A percentile compares a stretch with the other conserved stretches of the same genome.
Conservation (phyloP, 2,888 invertebrate species). For the Latheticus oryzae region DNA sequence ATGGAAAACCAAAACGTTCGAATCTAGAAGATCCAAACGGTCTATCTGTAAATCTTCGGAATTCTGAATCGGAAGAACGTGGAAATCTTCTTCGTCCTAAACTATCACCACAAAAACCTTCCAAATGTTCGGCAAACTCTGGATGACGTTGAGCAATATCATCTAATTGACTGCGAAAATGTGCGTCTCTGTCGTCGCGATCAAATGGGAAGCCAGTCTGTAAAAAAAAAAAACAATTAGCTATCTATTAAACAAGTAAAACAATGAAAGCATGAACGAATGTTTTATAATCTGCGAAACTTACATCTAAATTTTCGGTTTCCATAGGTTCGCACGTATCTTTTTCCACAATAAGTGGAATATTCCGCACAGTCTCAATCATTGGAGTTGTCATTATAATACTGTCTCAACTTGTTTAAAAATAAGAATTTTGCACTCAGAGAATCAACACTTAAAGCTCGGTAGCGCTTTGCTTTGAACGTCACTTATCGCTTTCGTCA, state of each 20-base stretch:
- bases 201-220: constrained; percentile 79
- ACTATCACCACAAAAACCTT: constrained; percentile 56
- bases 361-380: constrained; percentile 41
- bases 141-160: constrained; percentile 80
- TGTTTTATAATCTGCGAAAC: too few species aligned
- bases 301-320: constrained; percentile 27
- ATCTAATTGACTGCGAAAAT: constrained; percentile 71
- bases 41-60: constrained; percentile 64
- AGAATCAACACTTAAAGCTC: too few species aligned
- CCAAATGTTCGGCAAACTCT: constrained; percentile 78
- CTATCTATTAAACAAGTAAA: constrained; percentile 2
- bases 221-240: constrained; percentile 48
- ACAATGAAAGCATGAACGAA: too few species aligned
- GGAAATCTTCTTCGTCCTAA: constrained; percentile 59
- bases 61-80: constrained; percentile 65
- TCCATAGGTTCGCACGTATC: constrained; percentile 37
- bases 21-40: constrained; percentile 63
- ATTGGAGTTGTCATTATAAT: constrained; percentile 42
- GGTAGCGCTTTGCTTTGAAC: constrained; percentile 1
- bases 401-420: constrained; percentile 17
- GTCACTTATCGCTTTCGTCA: constrained; percentile 8
- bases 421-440: too few species aligned
- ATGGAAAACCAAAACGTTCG: constrained; percentile 60
- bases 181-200: constrained; percentile 67
- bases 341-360: constrained; percentile 46